phyloP scores from a whole-genome alignment of 2,113 vertebrate genomes.

The Paramormyrops kingsleyae region DNA sequence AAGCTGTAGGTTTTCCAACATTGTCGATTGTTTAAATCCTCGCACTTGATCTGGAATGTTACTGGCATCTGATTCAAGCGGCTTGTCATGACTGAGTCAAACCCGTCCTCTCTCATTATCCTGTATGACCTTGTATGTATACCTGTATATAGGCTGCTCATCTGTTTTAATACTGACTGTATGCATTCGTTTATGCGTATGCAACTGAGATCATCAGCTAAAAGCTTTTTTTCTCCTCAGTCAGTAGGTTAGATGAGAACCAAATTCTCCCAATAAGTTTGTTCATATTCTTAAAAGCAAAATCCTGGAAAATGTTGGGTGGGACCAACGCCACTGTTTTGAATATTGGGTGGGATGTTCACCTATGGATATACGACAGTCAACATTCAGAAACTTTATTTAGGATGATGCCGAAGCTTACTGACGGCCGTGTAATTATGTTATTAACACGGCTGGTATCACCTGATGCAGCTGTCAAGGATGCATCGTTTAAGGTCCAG shows the following conservation, averaged over 20 bases:
- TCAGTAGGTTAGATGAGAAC: background rate
- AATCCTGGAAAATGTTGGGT: background rate
- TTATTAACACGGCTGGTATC: background rate
- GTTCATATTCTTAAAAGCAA: background rate
- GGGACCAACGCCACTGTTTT: background rate
- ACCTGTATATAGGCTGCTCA: background rate
- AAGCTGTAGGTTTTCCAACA: constrained; percentile 73
- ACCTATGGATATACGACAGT: background rate
- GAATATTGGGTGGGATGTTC: background rate
- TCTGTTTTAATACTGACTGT: background rate
- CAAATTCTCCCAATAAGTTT: background rate
- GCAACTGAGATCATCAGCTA: background rate
- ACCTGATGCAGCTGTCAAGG: background rate
- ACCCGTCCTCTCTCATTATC: background rate
- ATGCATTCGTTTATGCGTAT: background rate
- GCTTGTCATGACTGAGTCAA: background rate
- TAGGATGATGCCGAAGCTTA: background rate
- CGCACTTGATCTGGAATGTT: background rate
- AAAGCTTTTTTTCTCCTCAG: background rate
- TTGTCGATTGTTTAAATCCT: background rate
- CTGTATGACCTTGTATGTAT: background rate
- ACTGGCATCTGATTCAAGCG: background rate
- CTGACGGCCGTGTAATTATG: background rate
- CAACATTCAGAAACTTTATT: background rate
- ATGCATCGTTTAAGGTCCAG: background rate